Conservation (phyloP, 1,140 invertebrate species). For the Nephila pilipes region DNA sequence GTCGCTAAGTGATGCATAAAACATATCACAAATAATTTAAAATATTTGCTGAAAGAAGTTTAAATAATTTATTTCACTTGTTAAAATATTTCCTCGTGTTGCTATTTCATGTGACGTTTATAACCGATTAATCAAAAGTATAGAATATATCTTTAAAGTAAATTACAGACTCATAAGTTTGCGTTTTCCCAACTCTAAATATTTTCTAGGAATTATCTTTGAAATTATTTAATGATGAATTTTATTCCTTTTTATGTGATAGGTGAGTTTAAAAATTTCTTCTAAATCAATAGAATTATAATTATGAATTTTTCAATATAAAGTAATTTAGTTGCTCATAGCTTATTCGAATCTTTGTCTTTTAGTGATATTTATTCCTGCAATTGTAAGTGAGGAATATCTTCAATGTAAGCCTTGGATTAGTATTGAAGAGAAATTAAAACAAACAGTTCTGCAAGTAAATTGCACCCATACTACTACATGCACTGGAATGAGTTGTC, state of each 20-base stretch:
- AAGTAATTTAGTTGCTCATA: too few relatives aligned
- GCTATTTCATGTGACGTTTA: too few relatives aligned
- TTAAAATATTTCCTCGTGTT: not conserved
- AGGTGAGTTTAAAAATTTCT: not conserved
- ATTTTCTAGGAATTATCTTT: not conserved
- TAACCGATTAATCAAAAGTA: too few relatives aligned
- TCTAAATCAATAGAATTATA: too few relatives aligned
- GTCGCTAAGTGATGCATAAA: not conserved
- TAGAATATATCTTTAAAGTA: too few relatives aligned
- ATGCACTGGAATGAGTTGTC: slow-evolving; percentile 4
- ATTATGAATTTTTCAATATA: too few relatives aligned
- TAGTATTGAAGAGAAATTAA: not conserved
- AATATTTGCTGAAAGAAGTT: not conserved
- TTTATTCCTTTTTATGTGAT: not conserved
- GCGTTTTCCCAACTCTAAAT: too few relatives aligned
- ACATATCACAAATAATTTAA: not conserved
- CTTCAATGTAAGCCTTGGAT: not conserved
- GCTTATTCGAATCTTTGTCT: not conserved
- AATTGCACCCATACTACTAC: not conserved
- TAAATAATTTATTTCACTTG: not conserved
- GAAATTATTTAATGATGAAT: not conserved
- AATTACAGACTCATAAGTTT: too few relatives aligned
- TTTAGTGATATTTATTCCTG: not conserved
- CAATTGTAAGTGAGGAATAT: not conserved
- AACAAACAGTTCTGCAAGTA: not conserved